Base-by-base conservation (phyloP, 2,797 vertebrate genomes). In the Momotus momota region DNA sequence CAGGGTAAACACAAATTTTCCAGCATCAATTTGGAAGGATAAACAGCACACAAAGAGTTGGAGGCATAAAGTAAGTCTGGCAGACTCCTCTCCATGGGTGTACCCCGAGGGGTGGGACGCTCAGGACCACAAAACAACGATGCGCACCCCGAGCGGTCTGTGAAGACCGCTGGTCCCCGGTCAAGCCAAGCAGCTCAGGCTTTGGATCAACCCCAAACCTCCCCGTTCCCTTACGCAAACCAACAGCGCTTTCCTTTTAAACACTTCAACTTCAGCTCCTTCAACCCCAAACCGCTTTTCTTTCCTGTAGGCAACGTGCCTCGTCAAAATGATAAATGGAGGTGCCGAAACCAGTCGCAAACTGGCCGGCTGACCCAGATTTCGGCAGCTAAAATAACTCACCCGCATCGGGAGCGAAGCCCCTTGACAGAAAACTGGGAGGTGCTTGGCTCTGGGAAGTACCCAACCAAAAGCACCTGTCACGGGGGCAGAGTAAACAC, bases 301-400 rank as follows among this genome's bases (percentile, higher is more conserved):
- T 69, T 69, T 83, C 79, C 82, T 13, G 65, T 40, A 92, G 91
- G 87, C 87, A 93, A 81, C 2, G 0, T 5, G 3, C n/a, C 86
- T 71, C 35, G 1, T 90, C 85, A 67, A 52, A 27, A 94, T 96
- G 96, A 97, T 90, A 86, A 95, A 96, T 93, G 90, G 87, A 57
- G 87, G 61, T 93, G 93, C 82, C 61, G 4, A 94, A 81, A 57
- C 72, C 49, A 14, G 87, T 70, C 29, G 5, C 85, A 57, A 71
- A 86, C 65, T 35, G 26, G 31, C 45, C 3, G 1, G 20, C 65
- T 92, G 94, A 95, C 95, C 96, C 93, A 88, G 35, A 90, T 96
- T 94, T 65, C 45, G 16, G 72, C 0, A 0, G 80, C 82, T 83
- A 81, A 95, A 97, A 95, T 90, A 94, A 81, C 90, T 95, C 72